phyloP scores from a whole-genome alignment of 2,113 vertebrate species.

The Phrynosoma platyrhinos region DNA sequence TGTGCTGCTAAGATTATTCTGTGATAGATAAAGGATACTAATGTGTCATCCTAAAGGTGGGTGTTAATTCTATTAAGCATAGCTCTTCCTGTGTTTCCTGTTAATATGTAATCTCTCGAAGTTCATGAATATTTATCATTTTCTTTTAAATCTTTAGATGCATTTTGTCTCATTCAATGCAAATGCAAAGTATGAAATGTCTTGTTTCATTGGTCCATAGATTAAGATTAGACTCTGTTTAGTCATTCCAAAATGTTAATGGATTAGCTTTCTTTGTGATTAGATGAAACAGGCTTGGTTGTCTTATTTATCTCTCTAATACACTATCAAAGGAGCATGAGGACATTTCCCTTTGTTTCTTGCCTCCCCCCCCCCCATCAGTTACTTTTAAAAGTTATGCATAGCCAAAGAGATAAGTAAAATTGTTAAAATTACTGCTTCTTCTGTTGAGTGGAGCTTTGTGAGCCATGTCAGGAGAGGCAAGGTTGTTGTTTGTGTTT shows the following conservation, averaged over 20 bases:
- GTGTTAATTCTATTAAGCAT: conserved; percentile 50
- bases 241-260: conserved; percentile 64
- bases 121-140: conserved; percentile 73
- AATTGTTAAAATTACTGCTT: conserved; percentile 81
- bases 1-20: conserved; percentile 47
- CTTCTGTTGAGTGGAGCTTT: conserved; percentile 80
- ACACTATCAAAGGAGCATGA: conserved; percentile 72
- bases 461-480: conserved; percentile 78
- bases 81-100: conserved; percentile 64
- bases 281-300: conserved; percentile 66
- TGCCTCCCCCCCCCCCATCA: conserved; percentile 59
- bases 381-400: conserved; percentile 83
- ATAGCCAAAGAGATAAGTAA: conserved; percentile 82
- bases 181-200: conserved; percentile 64
- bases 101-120: conserved; percentile 39
- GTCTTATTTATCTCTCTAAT: conserved; percentile 72
- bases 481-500: conserved; percentile 75
- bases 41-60: conserved; percentile 60
- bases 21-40: conserved; percentile 63
- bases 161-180: conserved; percentile 71
- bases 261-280: conserved; percentile 58
- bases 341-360: conserved; percentile 82
- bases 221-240: conserved; percentile 70
- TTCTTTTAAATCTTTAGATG: conserved; percentile 69
- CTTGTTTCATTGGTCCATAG: conserved; percentile 63